Evolutionary conservation across 2,113 vertebrate species (phyloP), one percentile per base, ranked within the genome.

Genomic region (Lamprologus tigripictilis): DNA sequence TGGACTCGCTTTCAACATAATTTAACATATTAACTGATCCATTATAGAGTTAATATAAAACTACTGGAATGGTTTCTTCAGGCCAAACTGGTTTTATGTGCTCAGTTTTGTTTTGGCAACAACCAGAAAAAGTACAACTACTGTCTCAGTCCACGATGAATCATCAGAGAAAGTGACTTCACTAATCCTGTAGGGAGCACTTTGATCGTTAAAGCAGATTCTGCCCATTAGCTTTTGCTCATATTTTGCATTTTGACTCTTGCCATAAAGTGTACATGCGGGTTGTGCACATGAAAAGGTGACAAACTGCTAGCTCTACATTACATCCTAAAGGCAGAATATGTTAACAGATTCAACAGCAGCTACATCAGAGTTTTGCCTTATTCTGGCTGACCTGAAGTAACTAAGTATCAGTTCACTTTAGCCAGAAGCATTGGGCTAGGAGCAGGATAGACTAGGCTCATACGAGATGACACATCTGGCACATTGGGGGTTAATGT

Each of bases 21-120:
- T 47, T 9, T 17, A n/a, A 49, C 42, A 49, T 28, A 49, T 31
- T 8, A 47, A 47, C 71, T 28, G 14, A 28, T 28, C 23, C 71
- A 31, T 17, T 49, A 17, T 19, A 19, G 23, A 49, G 71, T 47
- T 49, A 49, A 19, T 31, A 28, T 19, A 5, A 19, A 47, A 76
- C 42, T 76, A 49, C 26, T 47, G 23, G 3, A 8, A 76, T 31
- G 23, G 23, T 47, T 76, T 76, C 16, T 42, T 2, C 23, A 3
- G 28, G 13, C 11, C 82, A 54, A 88, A 83, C 85, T n/a, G 80
- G 80, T 83, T 82, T 76, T 8, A 1, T n/a, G 55, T 2, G 6
- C 21, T n/a, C 9, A n/a, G 9, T 5, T 35, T 9, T 87, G 53
- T 66, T 92, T 79, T 82, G 82, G 37, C 82, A 87, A 85, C 21